Evolutionary conservation across 64 coral and sea anemone genomes (phyloP).

Genomic region (Stichodactyla helianthus): DNA sequence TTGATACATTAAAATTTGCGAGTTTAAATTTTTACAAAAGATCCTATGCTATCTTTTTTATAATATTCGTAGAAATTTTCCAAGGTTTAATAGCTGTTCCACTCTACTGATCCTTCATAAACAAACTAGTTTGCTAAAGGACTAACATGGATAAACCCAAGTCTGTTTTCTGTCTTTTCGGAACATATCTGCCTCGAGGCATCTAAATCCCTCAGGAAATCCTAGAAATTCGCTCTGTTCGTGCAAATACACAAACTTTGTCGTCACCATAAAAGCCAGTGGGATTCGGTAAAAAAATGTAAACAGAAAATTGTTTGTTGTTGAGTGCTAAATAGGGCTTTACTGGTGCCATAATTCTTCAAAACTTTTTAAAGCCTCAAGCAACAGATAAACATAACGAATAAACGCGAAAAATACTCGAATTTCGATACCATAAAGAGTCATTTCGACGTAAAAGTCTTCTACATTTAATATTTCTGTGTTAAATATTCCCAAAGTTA

Average conservation of each 20-base stretch:
- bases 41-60: not conserved
- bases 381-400: not conserved
- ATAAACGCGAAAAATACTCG: not conserved
- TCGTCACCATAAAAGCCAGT: not conserved
- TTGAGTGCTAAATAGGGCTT: not conserved
- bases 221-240: not conserved
- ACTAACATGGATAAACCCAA: not conserved
- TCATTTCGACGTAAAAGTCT: not conserved
- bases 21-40: not conserved
- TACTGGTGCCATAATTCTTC: not conserved
- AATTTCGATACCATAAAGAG: not conserved
- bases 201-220: not conserved
- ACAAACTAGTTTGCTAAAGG: not conserved
- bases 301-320: conserved; percentile 14
- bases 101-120: not conserved
- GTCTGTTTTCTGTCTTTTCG: not conserved
- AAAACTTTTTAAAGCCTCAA: conserved; percentile 8
- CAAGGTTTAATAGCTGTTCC: not conserved
- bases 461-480: not conserved
- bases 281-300: not conserved
- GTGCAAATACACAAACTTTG: not conserved
- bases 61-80: not conserved
- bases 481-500: not conserved
- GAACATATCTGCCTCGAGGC: not conserved
- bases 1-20: not conserved